Evolutionary conservation across 2,888 invertebrate genomes (phyloP).

Genomic region (Papilio gigon): DNA sequence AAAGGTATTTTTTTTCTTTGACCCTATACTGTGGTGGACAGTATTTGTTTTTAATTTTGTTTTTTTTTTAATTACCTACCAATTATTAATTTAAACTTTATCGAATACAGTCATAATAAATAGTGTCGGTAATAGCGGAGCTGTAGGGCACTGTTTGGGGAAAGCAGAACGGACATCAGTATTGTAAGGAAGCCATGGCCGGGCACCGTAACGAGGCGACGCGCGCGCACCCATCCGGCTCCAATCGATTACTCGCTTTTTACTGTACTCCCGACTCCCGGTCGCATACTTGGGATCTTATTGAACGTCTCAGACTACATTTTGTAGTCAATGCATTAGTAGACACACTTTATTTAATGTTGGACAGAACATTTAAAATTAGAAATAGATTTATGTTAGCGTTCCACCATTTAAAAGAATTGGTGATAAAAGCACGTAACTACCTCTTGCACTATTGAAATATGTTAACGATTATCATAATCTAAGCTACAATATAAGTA

Average conservation of each 20-base stretch:
- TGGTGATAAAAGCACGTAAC: background rate
- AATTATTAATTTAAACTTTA: too few relatives aligned
- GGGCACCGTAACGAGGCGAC: constrained; percentile 53
- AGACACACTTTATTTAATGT: constrained; percentile 3
- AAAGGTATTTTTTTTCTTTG: too few relatives aligned
- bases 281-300: constrained; percentile 62
- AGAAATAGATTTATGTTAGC: background rate
- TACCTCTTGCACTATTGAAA: background rate
- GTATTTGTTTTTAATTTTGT: background rate
- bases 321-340: constrained; percentile 35
- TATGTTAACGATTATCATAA: background rate
- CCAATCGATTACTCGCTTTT: constrained; percentile 72
- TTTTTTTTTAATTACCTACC: background rate
- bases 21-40: too few relatives aligned
- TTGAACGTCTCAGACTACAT: constrained; percentile 43
- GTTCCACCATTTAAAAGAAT: background rate
- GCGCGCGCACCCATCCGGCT: constrained; percentile 64
- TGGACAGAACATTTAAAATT: background rate
- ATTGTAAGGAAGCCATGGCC: constrained; percentile 43
- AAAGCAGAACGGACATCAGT: constrained; percentile 36
- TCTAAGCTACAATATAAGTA: too few relatives aligned
- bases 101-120: background rate
- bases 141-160: constrained; percentile 12
- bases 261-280: constrained; percentile 58
- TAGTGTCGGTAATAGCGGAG: background rate